Evolutionary conservation across 2,113 vertebrate genomes (phyloP).

Genomic region (Carassius carassius): DNA sequence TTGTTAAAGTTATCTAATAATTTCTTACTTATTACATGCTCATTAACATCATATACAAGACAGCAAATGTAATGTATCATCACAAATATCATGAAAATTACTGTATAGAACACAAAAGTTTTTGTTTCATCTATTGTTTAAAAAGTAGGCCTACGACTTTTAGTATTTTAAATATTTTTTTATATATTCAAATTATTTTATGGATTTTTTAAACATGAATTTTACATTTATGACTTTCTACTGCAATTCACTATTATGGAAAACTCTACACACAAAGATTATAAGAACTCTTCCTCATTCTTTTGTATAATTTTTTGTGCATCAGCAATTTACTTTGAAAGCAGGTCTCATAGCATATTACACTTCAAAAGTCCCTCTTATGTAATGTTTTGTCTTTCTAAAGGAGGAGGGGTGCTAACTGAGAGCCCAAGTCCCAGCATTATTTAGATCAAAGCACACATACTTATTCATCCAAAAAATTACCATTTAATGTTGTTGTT

Average conservation of each 20-base stretch:
- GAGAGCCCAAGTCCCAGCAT: background rate
- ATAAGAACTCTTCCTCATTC: background rate
- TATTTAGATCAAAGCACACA: background rate
- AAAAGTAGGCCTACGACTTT: background rate
- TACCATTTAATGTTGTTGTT: background rate
- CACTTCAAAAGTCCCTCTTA: constrained; percentile 22
- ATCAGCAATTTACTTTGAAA: background rate
- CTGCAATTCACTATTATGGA: background rate
- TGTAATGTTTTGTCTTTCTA: constrained; percentile 5
- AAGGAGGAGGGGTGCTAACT: background rate
- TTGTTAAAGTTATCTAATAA: background rate
- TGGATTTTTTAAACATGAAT: background rate
- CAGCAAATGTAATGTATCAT: background rate
- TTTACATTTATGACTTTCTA: background rate
- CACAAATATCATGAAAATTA: background rate
- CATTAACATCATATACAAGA: background rate
- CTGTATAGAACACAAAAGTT: background rate
- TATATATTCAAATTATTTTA: background rate
- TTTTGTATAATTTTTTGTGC: background rate
- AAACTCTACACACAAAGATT: background rate
- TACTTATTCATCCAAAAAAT: background rate
- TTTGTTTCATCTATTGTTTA: background rate
- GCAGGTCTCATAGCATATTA: constrained; percentile 8
- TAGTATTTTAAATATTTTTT: background rate
- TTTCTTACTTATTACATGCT: background rate